Conservation (phyloP, 2,113 vertebrate genomes). For the Xiphophorus couchianus region DNA sequence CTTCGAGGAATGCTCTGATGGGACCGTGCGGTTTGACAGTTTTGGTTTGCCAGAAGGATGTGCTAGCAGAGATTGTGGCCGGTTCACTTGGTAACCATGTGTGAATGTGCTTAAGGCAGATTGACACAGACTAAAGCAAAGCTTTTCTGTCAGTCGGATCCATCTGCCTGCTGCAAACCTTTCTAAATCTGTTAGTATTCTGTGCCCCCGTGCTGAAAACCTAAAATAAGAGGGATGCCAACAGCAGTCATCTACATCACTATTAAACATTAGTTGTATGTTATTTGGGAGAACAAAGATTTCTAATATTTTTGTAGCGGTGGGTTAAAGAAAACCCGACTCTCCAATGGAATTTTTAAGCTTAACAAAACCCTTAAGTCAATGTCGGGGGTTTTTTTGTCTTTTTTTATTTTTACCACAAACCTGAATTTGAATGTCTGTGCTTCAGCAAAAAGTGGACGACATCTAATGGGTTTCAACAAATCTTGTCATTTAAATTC, state of each 20-base stretch:
- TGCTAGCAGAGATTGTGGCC: constrained; percentile 21
- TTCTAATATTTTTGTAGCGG: too few species aligned
- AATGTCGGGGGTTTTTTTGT: too few species aligned
- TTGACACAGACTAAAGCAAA: constrained; percentile 39
- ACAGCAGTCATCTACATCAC: background rate
- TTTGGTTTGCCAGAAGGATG: constrained; percentile 45
- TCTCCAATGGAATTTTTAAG: too few species aligned
- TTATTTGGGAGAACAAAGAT: background rate
- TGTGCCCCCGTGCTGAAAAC: constrained; percentile 29
- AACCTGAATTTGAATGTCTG: too few species aligned
- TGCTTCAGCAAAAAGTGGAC: too few species aligned
- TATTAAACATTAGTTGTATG: background rate
- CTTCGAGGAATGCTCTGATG: constrained; percentile 41
- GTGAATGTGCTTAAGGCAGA: constrained; percentile 53
- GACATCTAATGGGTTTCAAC: too few species aligned
- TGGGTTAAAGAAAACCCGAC: too few species aligned
- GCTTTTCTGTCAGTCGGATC: constrained; percentile 36
- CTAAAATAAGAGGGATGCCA: constrained; percentile 26
- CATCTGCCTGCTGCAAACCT: constrained; percentile 36
- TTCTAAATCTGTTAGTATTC: constrained; percentile 37
- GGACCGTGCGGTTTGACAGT: constrained; percentile 36
- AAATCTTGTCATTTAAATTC: too few species aligned
- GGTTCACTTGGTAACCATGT: constrained; percentile 38
- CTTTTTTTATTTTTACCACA: too few species aligned
- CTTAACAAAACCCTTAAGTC: too few species aligned